A percentile compares a stretch with the other conserved stretches of the same genome.
These are phyloP conservation scores for Phallusia fumigata DNA, from an alignment of 23 tunicate genomes.

Conservation along the genomic window DNA sequence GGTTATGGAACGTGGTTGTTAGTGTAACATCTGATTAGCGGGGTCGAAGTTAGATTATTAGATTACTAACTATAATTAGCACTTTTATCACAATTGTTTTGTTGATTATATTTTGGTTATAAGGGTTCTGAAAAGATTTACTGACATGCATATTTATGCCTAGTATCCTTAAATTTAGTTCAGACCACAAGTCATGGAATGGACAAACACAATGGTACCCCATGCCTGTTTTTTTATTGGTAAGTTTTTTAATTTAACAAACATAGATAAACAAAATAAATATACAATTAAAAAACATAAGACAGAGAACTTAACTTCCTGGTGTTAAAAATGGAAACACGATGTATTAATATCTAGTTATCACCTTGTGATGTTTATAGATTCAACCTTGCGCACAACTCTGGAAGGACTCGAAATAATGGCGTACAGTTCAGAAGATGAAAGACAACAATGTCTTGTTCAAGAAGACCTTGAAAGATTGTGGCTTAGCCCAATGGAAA, in stretches of 20 bases:
- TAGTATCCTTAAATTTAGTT: no score
- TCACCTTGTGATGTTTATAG: background rate
- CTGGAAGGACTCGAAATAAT: conserved; percentile 33
- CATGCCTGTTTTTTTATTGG: conserved; percentile 51
- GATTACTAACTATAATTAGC: no score
- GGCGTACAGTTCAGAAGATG: conserved; percentile 29
- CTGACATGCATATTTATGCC: no score
- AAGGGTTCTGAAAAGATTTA: no score
- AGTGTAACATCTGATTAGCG: no score
- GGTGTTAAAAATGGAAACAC: background rate
- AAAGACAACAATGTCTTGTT: conserved; percentile 16
- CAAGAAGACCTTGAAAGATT: conserved; percentile 41
- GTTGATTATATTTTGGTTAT: no score
- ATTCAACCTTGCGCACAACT: conserved; percentile 20
- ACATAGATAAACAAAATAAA: background rate
- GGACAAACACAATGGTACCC: conserved; percentile 25
- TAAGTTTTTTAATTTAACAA: conserved; percentile 6
- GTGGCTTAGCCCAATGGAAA: conserved; percentile 18
- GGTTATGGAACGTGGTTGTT: no score
- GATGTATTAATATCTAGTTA: background rate
- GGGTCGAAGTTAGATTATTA: no score
- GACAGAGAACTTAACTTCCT: background rate
- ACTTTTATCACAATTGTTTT: no score
- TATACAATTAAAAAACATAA: background rate
- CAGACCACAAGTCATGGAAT: conserved; percentile 11